These are phyloP conservation scores for Coremacera marginata DNA, from an alignment of 2,888 invertebrate genomes.

Conservation along the genomic window DNA sequence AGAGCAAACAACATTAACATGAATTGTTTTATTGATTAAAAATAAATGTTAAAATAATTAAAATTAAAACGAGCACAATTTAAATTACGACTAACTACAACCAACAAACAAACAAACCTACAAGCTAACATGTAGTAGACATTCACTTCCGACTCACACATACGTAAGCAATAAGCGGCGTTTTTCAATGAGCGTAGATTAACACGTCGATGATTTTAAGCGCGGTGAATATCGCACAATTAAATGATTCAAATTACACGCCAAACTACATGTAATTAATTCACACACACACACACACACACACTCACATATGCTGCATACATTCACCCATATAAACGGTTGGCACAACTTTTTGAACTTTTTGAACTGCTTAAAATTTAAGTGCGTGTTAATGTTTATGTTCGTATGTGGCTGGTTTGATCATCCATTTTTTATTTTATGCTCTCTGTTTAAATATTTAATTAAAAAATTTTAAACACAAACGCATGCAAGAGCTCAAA, in stretches of 20 bases:
- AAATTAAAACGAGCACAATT: neutral
- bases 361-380: neutral
- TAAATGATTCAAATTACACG: constrained; percentile 36
- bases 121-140: neutral
- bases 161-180: neutral
- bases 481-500: neutral
- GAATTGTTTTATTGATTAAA: neutral
- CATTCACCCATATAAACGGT: neutral
- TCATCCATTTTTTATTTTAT: neutral
- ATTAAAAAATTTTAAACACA: neutral
- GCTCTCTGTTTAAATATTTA: neutral
- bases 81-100: neutral
- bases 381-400: no score
- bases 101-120: neutral
- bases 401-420: no score
- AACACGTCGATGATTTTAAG: constrained; percentile 26
- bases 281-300: constrained; percentile 4
- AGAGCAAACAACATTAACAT: no score
- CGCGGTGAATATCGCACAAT: constrained; percentile 15
- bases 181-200: neutral
- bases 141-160: neutral
- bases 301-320: neutral
- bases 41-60: neutral
- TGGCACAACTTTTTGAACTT: constrained; percentile 5
- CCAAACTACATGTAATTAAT: constrained; percentile 36